Conservation (phyloP, 2,888 invertebrate genomes). For the Acanthoscelides obtectus region DNA sequence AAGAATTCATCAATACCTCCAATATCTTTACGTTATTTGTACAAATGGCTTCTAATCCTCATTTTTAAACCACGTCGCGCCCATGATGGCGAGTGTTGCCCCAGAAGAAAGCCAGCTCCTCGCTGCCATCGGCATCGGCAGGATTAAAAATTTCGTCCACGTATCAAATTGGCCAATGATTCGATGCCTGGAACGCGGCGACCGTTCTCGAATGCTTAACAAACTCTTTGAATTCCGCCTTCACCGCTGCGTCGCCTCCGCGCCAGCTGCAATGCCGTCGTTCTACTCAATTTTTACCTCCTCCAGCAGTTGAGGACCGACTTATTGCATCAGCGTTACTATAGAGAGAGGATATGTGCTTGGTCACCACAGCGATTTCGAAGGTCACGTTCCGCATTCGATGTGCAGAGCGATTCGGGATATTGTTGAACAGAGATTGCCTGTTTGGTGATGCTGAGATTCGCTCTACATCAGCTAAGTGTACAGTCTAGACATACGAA, state of each 20-base stretch:
- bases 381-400: no score
- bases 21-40: no score
- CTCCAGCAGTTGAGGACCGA: conserved; percentile 12
- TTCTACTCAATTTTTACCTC: background rate
- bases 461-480: no score
- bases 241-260: no score
- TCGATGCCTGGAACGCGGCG: conserved; percentile 29
- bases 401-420: no score
- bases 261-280: background rate
- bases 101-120: background rate
- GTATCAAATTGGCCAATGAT: conserved; percentile 33
- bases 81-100: background rate
- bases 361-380: background rate
- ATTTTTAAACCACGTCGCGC: background rate
- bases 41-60: no score
- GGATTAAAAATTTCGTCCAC: conserved; percentile 34
- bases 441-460: no score
- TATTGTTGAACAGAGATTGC: no score
- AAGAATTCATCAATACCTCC: no score
- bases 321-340: conserved; percentile 21
- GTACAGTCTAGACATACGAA: no score
- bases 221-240: conserved; percentile 25
- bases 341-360: conserved; percentile 10
- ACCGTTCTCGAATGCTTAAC: conserved; percentile 29
- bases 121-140: conserved; percentile 1